Base-by-base conservation (phyloP, 2,888 invertebrate species). In the Terebella lapidaria region DNA sequence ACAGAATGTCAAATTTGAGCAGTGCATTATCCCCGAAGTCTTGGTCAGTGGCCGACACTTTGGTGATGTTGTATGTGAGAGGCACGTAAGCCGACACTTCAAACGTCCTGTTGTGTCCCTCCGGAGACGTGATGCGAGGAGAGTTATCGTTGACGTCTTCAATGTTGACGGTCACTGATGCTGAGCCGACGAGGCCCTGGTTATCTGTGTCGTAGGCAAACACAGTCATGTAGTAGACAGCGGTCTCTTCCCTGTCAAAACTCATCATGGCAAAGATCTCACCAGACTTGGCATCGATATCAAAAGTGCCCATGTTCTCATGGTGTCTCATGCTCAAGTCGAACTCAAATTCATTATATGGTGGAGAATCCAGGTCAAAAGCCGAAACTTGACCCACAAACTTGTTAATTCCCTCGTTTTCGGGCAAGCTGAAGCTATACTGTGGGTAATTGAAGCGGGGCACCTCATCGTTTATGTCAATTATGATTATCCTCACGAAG, bases 351-450 rank as follows among this genome's bases (percentile, higher is more conserved):
- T 54, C 27, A 35, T 58, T 58, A 25, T 55, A 61, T 1, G 57
- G 57, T n/a, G 61, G 52, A 20, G 55, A 49, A 51, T 61, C 61
- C 27, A 27, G 27, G 29, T 61, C 61, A 22, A 24, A 27, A 22
- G 61, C 61, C 26, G 51, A 29, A 24, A 61, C 58, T 27, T 58
- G 57, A n/a, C 61, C 61, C 25, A 61, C 55, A n/a, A n/a, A n/a
- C 2, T 26, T 47, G 20, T 47, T 27, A 15, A 22, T 25, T 3
- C n/a, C 20, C 25, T 28, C 25, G 22, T 56, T 56, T 28, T 56
- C 56, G 15, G 20, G 25, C 22, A 56, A 25, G 47, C 26, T 46
- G 27, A 56, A 56, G 25, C 20, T 10, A 28, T 56, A 56, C n/a
- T 15, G 5, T 18, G 18, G 4, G 25, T 56, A 20, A 15, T 4